Evolutionary conservation across 1,140 invertebrate genomes (phyloP), one percentile per base, ranked within the genome.

Genomic region (Armadillidium nasatum): DNA sequence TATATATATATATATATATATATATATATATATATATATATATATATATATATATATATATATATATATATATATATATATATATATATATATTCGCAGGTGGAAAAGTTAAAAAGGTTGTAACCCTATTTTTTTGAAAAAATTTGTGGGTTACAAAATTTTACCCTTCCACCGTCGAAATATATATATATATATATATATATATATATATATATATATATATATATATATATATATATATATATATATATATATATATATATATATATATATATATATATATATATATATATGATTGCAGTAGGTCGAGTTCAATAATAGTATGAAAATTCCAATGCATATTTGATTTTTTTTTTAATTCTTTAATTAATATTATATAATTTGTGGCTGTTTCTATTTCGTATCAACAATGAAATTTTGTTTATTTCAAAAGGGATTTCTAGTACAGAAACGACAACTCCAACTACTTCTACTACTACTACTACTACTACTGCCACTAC

Each of bases 201-300:
- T 33, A 33, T 33, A 33, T 33, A 33, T 33, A 33, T 33, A 33
- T 66, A 21, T 71, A 21, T 71, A 21, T 71, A 21, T 71, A 21
- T 71, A 21, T 71, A 21, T 71, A 21, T 71, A 71, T 71, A 71
- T 71, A 71, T 71, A 71, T 71, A 71, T 71, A 33, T 71, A 71
- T 71, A 71, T 71, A 71, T 71, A 71, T 71, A 71, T 71, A 71
- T 71, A 71, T 71, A 71, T 71, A 71, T 71, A 71, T 71, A 71
- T 71, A 71, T 71, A 71, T 71, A 71, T 71, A 71, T 71, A 71
- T 71, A 71, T 71, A 71, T 71, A 71, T 71, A 71, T 71, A 71
- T 71, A 71, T 71, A 71, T 71, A 71, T 71, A 71, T 71, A 71
- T 33, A 33, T 33, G n/a, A n/a, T n/a, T n/a, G n/a, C n/a, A n/a